Evolutionary conservation across 2,888 invertebrate genomes (phyloP), one percentile per base, ranked within the genome.

Genomic region (Pharmacophagus antenor): DNA sequence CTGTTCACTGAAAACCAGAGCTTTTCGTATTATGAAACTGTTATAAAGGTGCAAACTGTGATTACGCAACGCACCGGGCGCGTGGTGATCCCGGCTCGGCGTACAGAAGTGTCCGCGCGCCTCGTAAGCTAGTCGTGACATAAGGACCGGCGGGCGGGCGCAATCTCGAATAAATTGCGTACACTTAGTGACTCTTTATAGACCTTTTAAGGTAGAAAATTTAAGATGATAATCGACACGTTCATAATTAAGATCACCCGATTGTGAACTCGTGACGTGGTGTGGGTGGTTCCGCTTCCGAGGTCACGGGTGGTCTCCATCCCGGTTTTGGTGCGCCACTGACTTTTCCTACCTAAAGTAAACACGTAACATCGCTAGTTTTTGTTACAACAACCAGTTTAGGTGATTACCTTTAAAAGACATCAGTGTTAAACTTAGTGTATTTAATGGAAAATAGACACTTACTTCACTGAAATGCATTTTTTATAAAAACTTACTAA

Each of bases 191-290:
- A 85, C 88, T 87, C 86, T 88, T 88, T 88, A 85, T 82, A 86
- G 83, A 88, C 89, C 88, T 84, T 89, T 87, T 88, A 88, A 84
- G 89, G 88, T 75, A 85, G 82, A 86, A 84, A 88, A 82, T 88
- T 88, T 84, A 77, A 89, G 90, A 89, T 89, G 87, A 87, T 88
- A 85, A 89, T 89, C 88, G 76, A 82, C 90, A 89, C 88, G 90
- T 79, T 88, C 81, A 87, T 88, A 90, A 90, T 90, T 89, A 90
- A 90, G 90, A 90, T 90, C 72, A 65, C 66, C 70, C 66, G 90
- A 90, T 90, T 85, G 77, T 65, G 27, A 65, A 67, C 70, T 88
- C 89, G 89, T 89, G 89, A 88, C 76, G 78, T 77, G 73, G 84
- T 78, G 88, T 89, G 86, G 89, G 89, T 81, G 87, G 86, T 83